These are phyloP conservation scores for Pandemis corylana DNA, from an alignment of 2,888 invertebrate genomes.

Conservation along the genomic window DNA sequence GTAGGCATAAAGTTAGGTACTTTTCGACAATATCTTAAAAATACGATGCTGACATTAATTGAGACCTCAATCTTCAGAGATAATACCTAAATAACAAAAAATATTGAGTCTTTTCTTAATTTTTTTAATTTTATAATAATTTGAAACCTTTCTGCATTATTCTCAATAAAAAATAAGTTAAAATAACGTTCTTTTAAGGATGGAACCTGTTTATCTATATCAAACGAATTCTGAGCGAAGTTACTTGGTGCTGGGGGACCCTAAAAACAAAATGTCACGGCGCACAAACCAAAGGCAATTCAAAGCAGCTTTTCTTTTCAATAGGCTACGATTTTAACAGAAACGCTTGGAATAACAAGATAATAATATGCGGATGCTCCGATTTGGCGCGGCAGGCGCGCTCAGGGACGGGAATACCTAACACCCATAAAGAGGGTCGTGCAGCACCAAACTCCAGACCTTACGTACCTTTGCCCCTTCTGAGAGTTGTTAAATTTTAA, in stretches of 20 bases:
- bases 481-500: conserved; percentile 66
- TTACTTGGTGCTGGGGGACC: neutral
- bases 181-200: neutral
- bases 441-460: conserved; percentile 39
- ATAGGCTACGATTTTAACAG: conserved; percentile 51
- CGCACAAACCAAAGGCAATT: conserved; percentile 15
- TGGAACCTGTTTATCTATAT: neutral
- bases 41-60: neutral
- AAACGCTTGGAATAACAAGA: conserved; percentile 59
- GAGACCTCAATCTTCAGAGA: neutral
- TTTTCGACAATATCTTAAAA: neutral
- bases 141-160: neutral
- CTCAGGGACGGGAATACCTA: conserved; percentile 51
- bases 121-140: neutral
- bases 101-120: neutral
- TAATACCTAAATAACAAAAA: neutral
- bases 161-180: neutral
- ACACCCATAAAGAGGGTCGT: conserved; percentile 58
- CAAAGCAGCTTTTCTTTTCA: conserved; percentile 39
- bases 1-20: no score
- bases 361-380: conserved; percentile 62
- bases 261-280: conserved; percentile 9
- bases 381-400: conserved; percentile 54
- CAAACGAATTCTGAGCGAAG: neutral
- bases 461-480: conserved; percentile 45